Conservation (phyloP, 1,140 invertebrate species). For the Hestina assimilis region DNA sequence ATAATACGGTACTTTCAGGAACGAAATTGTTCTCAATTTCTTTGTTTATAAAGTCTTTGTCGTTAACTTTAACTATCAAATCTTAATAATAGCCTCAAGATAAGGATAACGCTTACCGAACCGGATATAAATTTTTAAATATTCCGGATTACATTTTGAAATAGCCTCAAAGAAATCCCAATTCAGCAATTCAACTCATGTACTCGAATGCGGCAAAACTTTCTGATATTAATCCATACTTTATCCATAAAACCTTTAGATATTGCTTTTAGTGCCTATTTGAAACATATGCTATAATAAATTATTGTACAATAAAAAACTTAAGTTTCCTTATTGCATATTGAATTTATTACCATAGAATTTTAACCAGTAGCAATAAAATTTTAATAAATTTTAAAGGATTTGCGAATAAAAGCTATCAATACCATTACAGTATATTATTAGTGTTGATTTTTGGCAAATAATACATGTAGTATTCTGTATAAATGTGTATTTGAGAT, state of each 20-base stretch:
- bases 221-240: constrained; percentile 32
- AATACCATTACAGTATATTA: too few species aligned
- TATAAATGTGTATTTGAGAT: too few species aligned
- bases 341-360: neutral
- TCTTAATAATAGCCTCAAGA: too few species aligned
- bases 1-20: too few species aligned
- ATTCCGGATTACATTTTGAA: constrained; percentile 5
- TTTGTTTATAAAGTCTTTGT: too few species aligned
- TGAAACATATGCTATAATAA: constrained; percentile 29
- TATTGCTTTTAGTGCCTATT: constrained; percentile 35
- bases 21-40: too few species aligned
- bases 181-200: constrained; percentile 25
- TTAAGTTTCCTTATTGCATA: constrained; percentile 8
- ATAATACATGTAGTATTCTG: too few species aligned
- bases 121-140: constrained; percentile 7
- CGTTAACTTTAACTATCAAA: too few species aligned
- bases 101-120: too few species aligned
- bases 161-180: constrained; percentile 22
- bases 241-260: constrained; percentile 36
- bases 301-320: constrained; percentile 25
- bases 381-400: too few species aligned
- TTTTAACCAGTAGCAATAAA: neutral
- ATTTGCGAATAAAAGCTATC: too few species aligned
- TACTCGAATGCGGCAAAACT: constrained; percentile 24
- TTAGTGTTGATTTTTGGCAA: too few species aligned